These are phyloP conservation scores for Miichthys miiuy DNA, from an alignment of 2,797 vertebrate species.

Conservation along the genomic window DNA sequence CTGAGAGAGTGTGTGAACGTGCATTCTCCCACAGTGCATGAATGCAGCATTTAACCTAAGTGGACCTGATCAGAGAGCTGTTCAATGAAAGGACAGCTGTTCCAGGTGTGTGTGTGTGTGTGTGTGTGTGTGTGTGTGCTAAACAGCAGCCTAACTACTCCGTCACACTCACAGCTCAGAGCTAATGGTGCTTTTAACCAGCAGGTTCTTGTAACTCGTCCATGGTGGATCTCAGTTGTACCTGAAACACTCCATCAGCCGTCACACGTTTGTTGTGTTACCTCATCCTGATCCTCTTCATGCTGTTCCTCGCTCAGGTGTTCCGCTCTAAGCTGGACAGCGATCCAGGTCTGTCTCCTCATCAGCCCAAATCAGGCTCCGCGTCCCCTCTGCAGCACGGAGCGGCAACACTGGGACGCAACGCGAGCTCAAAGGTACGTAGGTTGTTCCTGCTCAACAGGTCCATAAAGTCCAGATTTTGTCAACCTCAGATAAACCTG, in stretches of 20 bases:
- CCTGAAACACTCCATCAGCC: neutral
- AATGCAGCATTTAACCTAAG: conserved; percentile 45
- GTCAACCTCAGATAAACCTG: neutral
- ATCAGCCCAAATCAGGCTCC: conserved; percentile 82
- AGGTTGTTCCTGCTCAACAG: neutral
- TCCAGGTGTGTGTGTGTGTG: conserved; percentile 24
- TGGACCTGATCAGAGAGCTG: conserved; percentile 32
- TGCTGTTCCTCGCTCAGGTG: conserved; percentile 80
- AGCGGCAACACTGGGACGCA: conserved; percentile 89
- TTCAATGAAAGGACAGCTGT: conserved; percentile 9
- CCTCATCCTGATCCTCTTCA: neutral
- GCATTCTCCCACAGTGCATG: conserved; percentile 14
- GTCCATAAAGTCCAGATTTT: no score
- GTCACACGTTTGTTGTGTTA: accelerated
- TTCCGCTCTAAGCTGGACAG: conserved; percentile 92
- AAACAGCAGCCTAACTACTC: neutral
- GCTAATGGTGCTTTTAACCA: conserved; percentile 21
- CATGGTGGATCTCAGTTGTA: conserved; percentile 5
- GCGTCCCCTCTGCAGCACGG: conserved; percentile 88
- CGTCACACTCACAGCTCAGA: neutral
- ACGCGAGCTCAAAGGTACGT: conserved; percentile 89
- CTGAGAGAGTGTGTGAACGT: neutral
- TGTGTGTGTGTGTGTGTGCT: neutral
- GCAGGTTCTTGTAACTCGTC: conserved; percentile 27
- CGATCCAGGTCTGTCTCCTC: conserved; percentile 75